A percentile compares a stretch with the other conserved stretches of the same genome.
phyloP scores from a whole-genome alignment of 2,888 invertebrate species.

The Slavum lentiscoides region DNA sequence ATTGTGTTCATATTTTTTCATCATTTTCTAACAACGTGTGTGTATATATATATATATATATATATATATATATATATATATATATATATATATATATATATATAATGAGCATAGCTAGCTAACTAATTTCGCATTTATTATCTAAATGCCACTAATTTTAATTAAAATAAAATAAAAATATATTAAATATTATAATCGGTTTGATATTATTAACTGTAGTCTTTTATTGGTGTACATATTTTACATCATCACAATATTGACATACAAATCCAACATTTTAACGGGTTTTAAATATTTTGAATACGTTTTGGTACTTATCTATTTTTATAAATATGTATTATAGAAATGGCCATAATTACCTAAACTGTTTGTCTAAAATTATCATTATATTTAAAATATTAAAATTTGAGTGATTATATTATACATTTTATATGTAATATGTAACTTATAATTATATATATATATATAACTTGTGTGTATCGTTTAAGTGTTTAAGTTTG shows the following conservation, averaged over 20 bases:
- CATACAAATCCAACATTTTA: conserved; percentile 13
- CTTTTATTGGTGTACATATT: neutral
- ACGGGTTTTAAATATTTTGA: conserved; percentile 22
- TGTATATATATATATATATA: conserved; percentile 2
- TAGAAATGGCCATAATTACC: neutral
- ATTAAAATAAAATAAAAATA: neutral
- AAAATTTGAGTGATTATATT: conserved; percentile 21
- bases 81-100: conserved; percentile 1
- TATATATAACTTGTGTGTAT: conserved; percentile 19
- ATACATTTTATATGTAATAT: neutral
- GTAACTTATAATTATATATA: conserved; percentile 4
- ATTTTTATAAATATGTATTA: conserved; percentile 25
- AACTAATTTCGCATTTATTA: conserved; percentile 22
- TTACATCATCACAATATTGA: neutral
- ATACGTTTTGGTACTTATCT: conserved; percentile 32
- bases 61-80: conserved; percentile 2
- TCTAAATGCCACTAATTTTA: conserved; percentile 29
- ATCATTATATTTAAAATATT: conserved; percentile 10
- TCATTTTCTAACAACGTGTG: conserved; percentile 30
- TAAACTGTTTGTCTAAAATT: neutral
- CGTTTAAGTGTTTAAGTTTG: conserved; percentile 49
- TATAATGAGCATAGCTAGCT: conserved; percentile 3
- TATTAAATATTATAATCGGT: neutral
- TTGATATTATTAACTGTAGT: neutral
- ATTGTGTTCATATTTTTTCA: conserved; percentile 41